These are phyloP conservation scores for Campaea margaritaria DNA, from an alignment of 2,888 invertebrate species.

Conservation along the genomic window DNA sequence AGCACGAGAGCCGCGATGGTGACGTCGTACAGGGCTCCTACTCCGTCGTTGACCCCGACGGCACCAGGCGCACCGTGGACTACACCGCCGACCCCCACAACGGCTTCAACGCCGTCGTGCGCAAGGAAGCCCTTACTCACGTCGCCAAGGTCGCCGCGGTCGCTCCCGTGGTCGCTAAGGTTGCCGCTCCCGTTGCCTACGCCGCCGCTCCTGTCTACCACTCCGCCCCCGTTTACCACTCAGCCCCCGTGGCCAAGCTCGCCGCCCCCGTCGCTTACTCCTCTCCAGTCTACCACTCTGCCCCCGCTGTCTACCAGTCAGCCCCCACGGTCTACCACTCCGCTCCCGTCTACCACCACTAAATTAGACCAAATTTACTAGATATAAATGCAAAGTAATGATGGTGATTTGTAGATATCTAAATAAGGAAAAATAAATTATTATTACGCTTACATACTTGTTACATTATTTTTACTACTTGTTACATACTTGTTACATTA, in stretches of 20 bases:
- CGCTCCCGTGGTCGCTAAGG: constrained; percentile 57
- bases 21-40: constrained; percentile 82
- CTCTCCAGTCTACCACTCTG: constrained; percentile 47
- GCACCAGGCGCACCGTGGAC: constrained; percentile 78
- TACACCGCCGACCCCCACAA: constrained; percentile 80
- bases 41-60: constrained; percentile 83
- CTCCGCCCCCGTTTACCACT: constrained; percentile 59
- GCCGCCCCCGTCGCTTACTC: constrained; percentile 50
- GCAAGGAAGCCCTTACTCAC: constrained; percentile 67
- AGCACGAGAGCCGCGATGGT: constrained; percentile 76
- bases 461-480: too few relatives aligned
- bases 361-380: constrained; percentile 41
- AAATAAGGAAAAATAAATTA: constrained; percentile 32
- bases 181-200: constrained; percentile 64
- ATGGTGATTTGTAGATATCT: constrained; percentile 25
- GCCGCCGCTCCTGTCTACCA: constrained; percentile 49
- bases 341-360: constrained; percentile 67
- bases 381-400: constrained; percentile 2
- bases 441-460: constrained; percentile 14
- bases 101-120: constrained; percentile 85
- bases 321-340: constrained; percentile 38
- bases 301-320: constrained; percentile 43
- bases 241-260: constrained; percentile 53
- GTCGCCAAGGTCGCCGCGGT: constrained; percentile 53
- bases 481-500: too few relatives aligned